Evolutionary conservation across 2,797 vertebrate species (phyloP).

Genomic region (Lemur catta): DNA sequence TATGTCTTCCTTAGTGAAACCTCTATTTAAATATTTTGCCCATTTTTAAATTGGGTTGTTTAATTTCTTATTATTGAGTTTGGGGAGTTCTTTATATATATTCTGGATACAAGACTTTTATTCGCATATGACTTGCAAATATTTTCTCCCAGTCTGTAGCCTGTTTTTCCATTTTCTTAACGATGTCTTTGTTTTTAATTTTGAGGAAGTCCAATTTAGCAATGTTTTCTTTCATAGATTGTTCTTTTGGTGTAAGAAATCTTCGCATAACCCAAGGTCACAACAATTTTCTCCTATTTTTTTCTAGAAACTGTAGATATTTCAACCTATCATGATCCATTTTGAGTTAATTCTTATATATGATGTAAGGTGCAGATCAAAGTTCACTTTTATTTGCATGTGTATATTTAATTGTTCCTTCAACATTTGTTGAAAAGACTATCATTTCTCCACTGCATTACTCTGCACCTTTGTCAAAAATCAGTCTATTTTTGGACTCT

Average conservation of each 20-base stretch:
- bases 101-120: background rate
- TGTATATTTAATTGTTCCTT: background rate
- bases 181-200: background rate
- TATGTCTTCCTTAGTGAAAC: background rate
- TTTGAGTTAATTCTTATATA: background rate
- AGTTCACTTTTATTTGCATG: background rate
- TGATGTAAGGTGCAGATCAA: background rate
- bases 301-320: background rate
- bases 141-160: background rate
- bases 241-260: background rate
- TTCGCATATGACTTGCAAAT: background rate
- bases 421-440: background rate
- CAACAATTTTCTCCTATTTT: background rate
- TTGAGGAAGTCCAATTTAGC: background rate
- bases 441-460: background rate
- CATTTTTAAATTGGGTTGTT: background rate
- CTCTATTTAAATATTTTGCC: background rate
- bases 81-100: background rate
- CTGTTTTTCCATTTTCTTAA: background rate
- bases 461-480: background rate
- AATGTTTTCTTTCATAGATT: background rate
- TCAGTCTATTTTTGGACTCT: background rate
- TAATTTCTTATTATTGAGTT: background rate
- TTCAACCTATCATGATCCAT: background rate
- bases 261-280: background rate